A percentile compares a stretch with the other conserved stretches of the same genome.
phyloP scores from a whole-genome alignment of 2,113 vertebrate species.

The Anolis carolinensis region DNA sequence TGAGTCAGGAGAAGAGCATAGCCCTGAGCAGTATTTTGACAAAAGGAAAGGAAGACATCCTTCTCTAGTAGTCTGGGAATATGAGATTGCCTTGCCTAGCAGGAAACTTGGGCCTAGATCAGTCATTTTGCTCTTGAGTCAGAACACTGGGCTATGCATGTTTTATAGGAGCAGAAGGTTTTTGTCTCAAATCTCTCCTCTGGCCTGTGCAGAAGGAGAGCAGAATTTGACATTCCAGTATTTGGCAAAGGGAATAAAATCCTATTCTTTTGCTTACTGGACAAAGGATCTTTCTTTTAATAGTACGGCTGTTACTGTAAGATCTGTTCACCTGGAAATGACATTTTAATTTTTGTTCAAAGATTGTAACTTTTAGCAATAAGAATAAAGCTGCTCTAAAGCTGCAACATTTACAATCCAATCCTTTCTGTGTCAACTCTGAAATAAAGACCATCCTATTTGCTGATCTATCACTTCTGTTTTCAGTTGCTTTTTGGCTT shows the following conservation, averaged over 20 bases:
- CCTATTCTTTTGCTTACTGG: background rate
- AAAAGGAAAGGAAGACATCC: conserved; percentile 27
- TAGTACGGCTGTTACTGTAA: background rate
- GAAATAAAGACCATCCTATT: no score
- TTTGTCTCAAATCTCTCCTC: background rate
- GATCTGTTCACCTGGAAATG: background rate
- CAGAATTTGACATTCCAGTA: conserved; percentile 14
- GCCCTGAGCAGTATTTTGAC: no score
- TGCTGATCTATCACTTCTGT: no score
- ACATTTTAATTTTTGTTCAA: background rate
- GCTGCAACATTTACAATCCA: background rate
- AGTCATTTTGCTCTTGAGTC: conserved; percentile 20
- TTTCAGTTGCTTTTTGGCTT: no score
- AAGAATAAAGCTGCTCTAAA: background rate
- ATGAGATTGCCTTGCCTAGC: conserved; percentile 27
- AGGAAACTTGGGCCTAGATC: conserved; percentile 25
- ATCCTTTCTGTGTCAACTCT: background rate
- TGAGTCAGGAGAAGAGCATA: background rate
- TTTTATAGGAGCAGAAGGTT: background rate
- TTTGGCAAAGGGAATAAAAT: conserved; percentile 11
- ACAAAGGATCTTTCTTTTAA: background rate
- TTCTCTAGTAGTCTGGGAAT: conserved; percentile 24
- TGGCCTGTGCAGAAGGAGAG: conserved; percentile 36
- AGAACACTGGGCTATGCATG: background rate
- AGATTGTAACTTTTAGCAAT: background rate